Evolutionary conservation across 2,113 vertebrate genomes (phyloP).

Genomic region (Neolamprologus devosi): DNA sequence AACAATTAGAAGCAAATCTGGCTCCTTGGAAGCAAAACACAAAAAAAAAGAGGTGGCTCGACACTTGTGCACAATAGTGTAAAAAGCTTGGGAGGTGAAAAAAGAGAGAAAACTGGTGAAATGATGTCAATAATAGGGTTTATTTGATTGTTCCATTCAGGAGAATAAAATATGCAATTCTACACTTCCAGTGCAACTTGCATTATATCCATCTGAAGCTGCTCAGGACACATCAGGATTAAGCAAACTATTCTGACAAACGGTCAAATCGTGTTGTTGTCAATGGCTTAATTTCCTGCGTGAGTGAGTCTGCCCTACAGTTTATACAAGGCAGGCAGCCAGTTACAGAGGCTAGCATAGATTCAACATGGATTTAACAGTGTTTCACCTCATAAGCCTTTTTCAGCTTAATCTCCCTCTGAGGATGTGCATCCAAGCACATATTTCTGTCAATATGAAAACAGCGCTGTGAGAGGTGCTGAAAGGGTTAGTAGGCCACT

Average conservation of each 20-base stretch:
- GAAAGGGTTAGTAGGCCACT: constrained; percentile 33
- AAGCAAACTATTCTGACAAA: constrained; percentile 11
- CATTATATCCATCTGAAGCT: background rate
- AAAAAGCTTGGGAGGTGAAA: background rate
- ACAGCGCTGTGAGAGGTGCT: background rate
- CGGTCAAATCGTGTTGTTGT: constrained; percentile 22
- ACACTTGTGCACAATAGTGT: background rate
- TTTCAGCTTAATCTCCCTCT: constrained; percentile 51
- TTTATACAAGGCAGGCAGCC: constrained; percentile 32
- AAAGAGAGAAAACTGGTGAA: background rate
- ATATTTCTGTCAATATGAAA: constrained; percentile 48
- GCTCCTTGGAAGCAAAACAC: background rate
- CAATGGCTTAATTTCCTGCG: constrained; percentile 52
- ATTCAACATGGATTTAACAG: constrained; percentile 56
- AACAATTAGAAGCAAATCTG: background rate
- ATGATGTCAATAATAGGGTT: background rate
- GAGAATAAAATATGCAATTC: background rate
- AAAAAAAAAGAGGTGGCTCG: background rate
- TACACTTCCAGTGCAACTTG: background rate
- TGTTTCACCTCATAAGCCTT: constrained; percentile 60
- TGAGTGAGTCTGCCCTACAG: constrained; percentile 15
- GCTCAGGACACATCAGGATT: background rate
- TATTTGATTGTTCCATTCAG: background rate
- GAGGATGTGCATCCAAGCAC: constrained; percentile 39
- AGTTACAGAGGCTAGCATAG: constrained; percentile 50